Base-by-base conservation (phyloP, 1,140 invertebrate genomes). In the Ceratoteleas bidentatus region DNA sequence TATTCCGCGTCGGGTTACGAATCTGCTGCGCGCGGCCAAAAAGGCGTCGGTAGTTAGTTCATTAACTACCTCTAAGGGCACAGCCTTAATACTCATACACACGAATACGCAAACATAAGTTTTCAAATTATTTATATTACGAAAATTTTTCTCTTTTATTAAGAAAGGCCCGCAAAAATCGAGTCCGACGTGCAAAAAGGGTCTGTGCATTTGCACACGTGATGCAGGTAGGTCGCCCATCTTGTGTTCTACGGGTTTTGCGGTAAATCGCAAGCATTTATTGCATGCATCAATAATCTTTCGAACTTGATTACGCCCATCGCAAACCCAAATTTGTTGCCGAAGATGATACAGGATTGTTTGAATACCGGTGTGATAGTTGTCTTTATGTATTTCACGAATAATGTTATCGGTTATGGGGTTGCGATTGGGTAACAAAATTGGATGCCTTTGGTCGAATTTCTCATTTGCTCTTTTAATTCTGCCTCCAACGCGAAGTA, bases 31-130 rank as follows among this genome's bases (percentile, higher is more conserved):
- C 9, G 62, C 62, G 16, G 33, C 62, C 9, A 54, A 24, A 14
- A 68, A 68, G 0, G 32, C 64, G 5, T 69, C 53, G 9, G 52
- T 57, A 0, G 65, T 69, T 14, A 69, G 36, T 15, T 69, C 54
- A 33, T 43, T 58, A 14, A 57, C 65, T 3, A 52, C 15, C 15
- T 24, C 49, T 9, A 52, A 24, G 8, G 16, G 49, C 11, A 52
- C 49, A 8, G 16, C 49, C 11, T 24, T 52, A 13, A 52, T 52
- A 6, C 49, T 52, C 49, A 52, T 52, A 8, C 49, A 52, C 16
- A 52, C 24, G 15, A 52, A 52, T 8, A 52, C 49, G 49, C 49
- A 52, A 24, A 52, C 49, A 15, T 52, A 52, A 6, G 24, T 52
- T 52, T 52, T 52, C 5, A 52, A 4, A 4, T 52, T 52, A 8